These are phyloP conservation scores for Enteromius viviparus DNA, from an alignment of 2,797 vertebrate genomes.

Conservation along the genomic window DNA sequence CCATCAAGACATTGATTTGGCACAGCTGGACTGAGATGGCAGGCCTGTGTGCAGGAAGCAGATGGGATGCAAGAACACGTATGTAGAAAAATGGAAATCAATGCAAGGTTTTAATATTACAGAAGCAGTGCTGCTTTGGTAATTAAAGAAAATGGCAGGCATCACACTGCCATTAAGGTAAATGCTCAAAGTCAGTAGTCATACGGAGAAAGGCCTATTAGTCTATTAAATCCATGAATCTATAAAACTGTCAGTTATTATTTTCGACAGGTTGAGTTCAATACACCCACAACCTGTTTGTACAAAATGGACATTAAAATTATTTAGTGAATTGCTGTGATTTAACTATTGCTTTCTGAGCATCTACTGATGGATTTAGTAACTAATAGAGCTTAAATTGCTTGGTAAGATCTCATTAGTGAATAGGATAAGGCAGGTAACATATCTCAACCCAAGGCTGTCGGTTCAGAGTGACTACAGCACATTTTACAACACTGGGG, in stretches of 20 bases:
- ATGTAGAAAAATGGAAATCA: constrained; percentile 84
- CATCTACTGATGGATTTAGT: neutral
- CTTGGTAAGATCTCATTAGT: constrained; percentile 44
- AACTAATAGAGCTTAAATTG: neutral
- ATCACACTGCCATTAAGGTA: constrained; percentile 59
- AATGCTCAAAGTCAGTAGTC: constrained; percentile 45
- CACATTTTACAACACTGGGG: constrained; percentile 36
- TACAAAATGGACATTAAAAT: neutral
- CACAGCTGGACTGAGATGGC: constrained; percentile 72
- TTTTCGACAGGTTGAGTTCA: constrained; percentile 12
- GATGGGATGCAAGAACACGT: constrained; percentile 69
- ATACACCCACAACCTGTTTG: neutral
- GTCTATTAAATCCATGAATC: constrained; percentile 36
- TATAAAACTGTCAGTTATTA: constrained; percentile 20
- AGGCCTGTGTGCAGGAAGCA: constrained; percentile 72
- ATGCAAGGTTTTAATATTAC: constrained; percentile 83
- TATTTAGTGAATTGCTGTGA: neutral
- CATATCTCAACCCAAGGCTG: constrained; percentile 27
- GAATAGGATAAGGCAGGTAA: constrained; percentile 53
- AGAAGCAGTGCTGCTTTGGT: constrained; percentile 78
- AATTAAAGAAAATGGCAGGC: constrained; percentile 72
- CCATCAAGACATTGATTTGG: constrained; percentile 78
- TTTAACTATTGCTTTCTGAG: neutral
- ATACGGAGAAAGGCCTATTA: constrained; percentile 24
- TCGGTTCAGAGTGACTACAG: neutral